Percentiles rank a stretch among this genome's conserved stretches.
phyloP scores from a whole-genome alignment of 1,140 invertebrate species.

The Coenobita brevimanus region DNA sequence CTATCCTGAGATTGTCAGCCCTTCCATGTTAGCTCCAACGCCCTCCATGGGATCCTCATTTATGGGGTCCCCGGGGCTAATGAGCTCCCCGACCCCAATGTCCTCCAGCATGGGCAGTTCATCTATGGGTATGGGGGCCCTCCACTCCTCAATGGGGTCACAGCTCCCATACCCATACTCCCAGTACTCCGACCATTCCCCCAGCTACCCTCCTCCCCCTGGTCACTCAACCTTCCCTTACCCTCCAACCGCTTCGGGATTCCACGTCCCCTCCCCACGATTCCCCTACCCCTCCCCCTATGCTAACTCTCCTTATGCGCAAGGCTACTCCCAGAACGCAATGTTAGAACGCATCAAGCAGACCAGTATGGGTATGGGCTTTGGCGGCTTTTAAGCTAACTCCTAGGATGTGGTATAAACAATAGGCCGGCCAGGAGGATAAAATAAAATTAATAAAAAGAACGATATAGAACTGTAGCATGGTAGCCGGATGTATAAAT shows the following conservation, averaged over 20 bases:
- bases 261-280: constrained; percentile 77
- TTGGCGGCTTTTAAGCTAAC: constrained; percentile 75
- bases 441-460: not conserved
- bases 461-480: not conserved
- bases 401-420: too few relatives aligned
- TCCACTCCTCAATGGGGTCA: constrained; percentile 69
- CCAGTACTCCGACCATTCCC: constrained; percentile 72
- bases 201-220: constrained; percentile 72
- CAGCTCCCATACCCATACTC: constrained; percentile 73
- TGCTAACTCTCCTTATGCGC: constrained; percentile 71
- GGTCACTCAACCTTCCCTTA: constrained; percentile 70
- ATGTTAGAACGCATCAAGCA: constrained; percentile 74
- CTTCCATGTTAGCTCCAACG: constrained; percentile 70
- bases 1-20: constrained; percentile 67
- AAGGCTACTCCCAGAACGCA: constrained; percentile 70
- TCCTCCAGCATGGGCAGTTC: constrained; percentile 60
- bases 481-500: constrained; percentile 1
- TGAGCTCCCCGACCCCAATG: constrained; percentile 68
- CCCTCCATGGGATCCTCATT: constrained; percentile 67
- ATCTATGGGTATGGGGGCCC: constrained; percentile 70
- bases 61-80: constrained; percentile 63
- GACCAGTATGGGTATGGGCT: constrained; percentile 75
- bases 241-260: constrained; percentile 73
- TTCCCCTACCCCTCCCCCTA: constrained; percentile 76
- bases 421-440: not conserved